Evolutionary conservation across 1,140 invertebrate genomes (phyloP), one percentile per base, ranked within the genome.

Genomic region (Aphis craccivora): DNA sequence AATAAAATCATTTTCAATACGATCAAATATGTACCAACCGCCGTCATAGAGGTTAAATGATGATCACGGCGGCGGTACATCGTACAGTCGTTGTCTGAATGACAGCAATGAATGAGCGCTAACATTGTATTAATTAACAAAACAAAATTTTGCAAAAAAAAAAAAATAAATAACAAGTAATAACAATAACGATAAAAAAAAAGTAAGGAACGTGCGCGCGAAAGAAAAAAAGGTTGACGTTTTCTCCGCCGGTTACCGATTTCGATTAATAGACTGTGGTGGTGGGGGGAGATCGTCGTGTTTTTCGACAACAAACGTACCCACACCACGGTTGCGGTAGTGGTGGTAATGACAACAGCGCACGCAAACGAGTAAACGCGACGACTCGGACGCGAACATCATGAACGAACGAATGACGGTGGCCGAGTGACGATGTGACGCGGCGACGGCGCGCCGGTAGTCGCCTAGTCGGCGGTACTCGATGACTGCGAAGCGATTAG

Each of bases 401-500:
- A 3, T 35, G 43, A 48, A 40, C 23, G 81, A 0, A 1, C 35
- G 81, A 43, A 86, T 35, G 8, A 43, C 76, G 81, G 14, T 9
- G 81, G 81, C 25, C 91, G 35, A 93, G 37, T 93, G 81, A 92
- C n/a, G 76, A 11, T 30, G 30, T n/a, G 7, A 23, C 18, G n/a
- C 48, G 18, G 89, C 55, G 88, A 22, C 48, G 18, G 89, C 55
- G 88, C 51, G 48, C 30, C 45, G 86, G 37, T 40, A 25, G 35
- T 86, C 25, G 84, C 9, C 48, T 55, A 20, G 25, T 18, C 25
- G 84, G 43, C 35, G 48, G 23, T 35, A 35, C 55, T 55, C 45
- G 81, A 84, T 84, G 76, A 55, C 81, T 76, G 91, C 48, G 81
- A 86, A 51, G 48, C 91, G 91, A 30, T 67, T 67, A 81, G 48